phyloP scores from a whole-genome alignment of 2,797 vertebrate species.

The Peromyscus nudipes region DNA sequence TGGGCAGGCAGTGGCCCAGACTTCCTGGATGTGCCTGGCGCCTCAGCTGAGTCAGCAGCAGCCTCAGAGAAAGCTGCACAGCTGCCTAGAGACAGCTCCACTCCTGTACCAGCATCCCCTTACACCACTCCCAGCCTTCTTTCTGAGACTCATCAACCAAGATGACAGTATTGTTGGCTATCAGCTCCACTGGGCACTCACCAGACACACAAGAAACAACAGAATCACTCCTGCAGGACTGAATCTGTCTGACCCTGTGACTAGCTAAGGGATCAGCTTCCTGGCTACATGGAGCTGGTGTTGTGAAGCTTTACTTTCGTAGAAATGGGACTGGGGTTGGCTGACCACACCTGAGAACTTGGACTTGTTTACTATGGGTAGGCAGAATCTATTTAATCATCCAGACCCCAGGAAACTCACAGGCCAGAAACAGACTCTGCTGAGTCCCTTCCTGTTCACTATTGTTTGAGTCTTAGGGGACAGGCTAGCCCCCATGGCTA shows the following conservation, averaged over 20 bases:
- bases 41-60: slow-evolving; percentile 53
- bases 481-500: too few species aligned
- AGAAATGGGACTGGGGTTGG: too few species aligned
- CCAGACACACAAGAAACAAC: not conserved
- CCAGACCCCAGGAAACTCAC: not conserved
- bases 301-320: not conserved
- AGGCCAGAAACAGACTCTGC: not conserved
- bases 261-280: not conserved
- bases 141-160: not conserved
- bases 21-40: slow-evolving; percentile 75
- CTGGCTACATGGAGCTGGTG: not conserved
- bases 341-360: not conserved
- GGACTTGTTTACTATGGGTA: not conserved
- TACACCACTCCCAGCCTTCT: not conserved
- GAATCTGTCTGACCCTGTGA: not conserved
- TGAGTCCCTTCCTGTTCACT: not conserved
- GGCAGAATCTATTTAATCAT: not conserved
- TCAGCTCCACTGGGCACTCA: not conserved
- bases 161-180: not conserved
- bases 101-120: not conserved
- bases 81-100: slow-evolving; percentile 63
- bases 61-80: slow-evolving; percentile 69
- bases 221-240: too few species aligned
- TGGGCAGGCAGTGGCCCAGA: slow-evolving; percentile 50
- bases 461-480: not conserved